Evolutionary conservation across 2,113 vertebrate genomes (phyloP).

Genomic region (Elaphurus davidianus): DNA sequence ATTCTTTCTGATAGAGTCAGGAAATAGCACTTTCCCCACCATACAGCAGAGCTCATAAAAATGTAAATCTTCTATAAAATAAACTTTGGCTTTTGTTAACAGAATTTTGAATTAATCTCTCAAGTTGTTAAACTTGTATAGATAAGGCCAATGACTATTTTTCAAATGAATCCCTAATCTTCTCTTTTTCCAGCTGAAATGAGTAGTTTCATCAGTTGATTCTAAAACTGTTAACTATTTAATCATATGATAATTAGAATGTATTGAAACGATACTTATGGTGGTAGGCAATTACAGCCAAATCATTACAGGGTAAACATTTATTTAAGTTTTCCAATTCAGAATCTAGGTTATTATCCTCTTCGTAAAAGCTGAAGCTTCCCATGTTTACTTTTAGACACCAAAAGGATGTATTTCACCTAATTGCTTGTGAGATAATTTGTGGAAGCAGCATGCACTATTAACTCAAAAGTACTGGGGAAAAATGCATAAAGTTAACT

Average conservation of each 20-base stretch:
- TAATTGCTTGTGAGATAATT: constrained; percentile 31
- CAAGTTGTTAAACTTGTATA: not conserved
- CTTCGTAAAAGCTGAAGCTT: not conserved
- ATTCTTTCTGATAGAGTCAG: not conserved
- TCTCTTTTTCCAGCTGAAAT: constrained; percentile 27
- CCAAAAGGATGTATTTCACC: not conserved
- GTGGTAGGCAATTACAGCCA: constrained; percentile 27
- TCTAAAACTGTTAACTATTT: constrained; percentile 49
- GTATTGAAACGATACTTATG: constrained; percentile 24
- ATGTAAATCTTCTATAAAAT: not conserved
- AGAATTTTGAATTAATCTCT: not conserved
- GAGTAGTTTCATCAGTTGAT: constrained; percentile 27
- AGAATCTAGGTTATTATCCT: constrained; percentile 19
- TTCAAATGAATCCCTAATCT: not conserved
- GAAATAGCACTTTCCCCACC: accelerated
- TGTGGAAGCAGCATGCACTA: not conserved
- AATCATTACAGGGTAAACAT: constrained; percentile 54
- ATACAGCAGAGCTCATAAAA: not conserved
- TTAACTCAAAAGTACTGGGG: not conserved
- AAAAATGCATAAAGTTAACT: not conserved
- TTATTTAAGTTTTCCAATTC: constrained; percentile 49
- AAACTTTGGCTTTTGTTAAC: not conserved
- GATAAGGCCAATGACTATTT: not conserved
- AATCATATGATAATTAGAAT: constrained; percentile 45
- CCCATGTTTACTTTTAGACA: not conserved